These are phyloP conservation scores for Morpho deidamia DNA, from an alignment of 2,888 invertebrate genomes.

Conservation along the genomic window DNA sequence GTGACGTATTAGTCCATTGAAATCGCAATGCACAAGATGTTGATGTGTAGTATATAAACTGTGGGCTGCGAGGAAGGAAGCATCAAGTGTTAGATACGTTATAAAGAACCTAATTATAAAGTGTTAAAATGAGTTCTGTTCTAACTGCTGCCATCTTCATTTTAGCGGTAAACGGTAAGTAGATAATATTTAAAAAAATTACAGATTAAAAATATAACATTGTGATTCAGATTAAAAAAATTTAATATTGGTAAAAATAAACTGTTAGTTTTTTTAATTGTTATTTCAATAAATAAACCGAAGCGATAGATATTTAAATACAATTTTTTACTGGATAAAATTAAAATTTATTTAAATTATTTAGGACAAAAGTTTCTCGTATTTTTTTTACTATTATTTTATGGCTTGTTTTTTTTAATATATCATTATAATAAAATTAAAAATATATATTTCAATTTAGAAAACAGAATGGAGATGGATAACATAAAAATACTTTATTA, in stretches of 20 bases:
- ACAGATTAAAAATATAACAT: slow-evolving; percentile 4
- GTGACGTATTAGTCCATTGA: slow-evolving; percentile 65
- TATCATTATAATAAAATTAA: too few species aligned
- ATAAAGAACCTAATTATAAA: slow-evolving; percentile 29
- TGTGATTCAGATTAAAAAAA: background rate
- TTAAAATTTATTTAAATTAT: too few species aligned
- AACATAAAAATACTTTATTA: too few species aligned
- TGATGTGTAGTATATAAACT: slow-evolving; percentile 68
- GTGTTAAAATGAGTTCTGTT: slow-evolving; percentile 44
- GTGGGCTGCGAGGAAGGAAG: slow-evolving; percentile 53
- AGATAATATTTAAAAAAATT: slow-evolving; percentile 5
- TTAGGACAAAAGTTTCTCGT: too few species aligned
- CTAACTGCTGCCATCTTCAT: slow-evolving; percentile 41
- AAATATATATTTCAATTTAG: too few species aligned
- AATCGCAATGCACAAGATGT: slow-evolving; percentile 55
- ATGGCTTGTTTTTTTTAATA: too few species aligned
- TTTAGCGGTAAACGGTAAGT: slow-evolving; percentile 63
- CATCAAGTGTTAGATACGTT: slow-evolving; percentile 42
- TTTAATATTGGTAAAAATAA: background rate
- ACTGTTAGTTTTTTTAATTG: too few species aligned
- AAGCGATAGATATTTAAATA: too few species aligned
- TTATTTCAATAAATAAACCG: too few species aligned
- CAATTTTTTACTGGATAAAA: too few species aligned
- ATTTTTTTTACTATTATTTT: too few species aligned
- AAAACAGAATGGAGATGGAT: too few species aligned